Evolutionary conservation across 2,797 vertebrate species (phyloP).

Genomic region (Chromobotia macracanthus): DNA sequence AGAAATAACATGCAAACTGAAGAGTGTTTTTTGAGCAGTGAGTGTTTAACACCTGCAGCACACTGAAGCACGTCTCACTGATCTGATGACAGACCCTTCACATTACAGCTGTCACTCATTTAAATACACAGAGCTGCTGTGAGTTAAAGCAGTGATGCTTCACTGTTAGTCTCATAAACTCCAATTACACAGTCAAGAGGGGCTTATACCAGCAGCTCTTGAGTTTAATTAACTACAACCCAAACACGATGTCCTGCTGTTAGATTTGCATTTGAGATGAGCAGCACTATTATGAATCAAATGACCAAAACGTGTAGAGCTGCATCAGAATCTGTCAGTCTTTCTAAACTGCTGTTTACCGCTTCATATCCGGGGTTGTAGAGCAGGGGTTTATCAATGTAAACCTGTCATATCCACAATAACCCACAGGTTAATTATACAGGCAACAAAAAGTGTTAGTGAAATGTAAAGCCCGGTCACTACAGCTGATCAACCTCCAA

Average conservation of each 20-base stretch:
- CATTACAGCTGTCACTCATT: too few relatives aligned
- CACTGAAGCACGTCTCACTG: too few relatives aligned
- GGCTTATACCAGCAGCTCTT: constrained; percentile 12
- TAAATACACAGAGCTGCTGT: too few relatives aligned
- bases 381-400: too few relatives aligned
- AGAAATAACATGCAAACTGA: too few relatives aligned
- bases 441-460: too few relatives aligned
- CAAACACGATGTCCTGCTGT: constrained; percentile 16
- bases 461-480: neutral
- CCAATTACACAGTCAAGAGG: constrained; percentile 27
- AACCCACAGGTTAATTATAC: too few relatives aligned
- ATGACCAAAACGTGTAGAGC: neutral
- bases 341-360: neutral
- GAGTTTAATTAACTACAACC: constrained; percentile 20
- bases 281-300: neutral
- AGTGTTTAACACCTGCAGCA: too few relatives aligned
- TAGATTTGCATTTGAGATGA: constrained; percentile 7
- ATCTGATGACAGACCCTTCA: too few relatives aligned
- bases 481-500: too few relatives aligned
- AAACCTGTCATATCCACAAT: neutral
- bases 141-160: too few relatives aligned
- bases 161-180: neutral
- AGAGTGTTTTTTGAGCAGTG: too few relatives aligned
- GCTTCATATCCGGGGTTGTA: neutral
- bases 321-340: neutral